Conservation (phyloP, 1,140 invertebrate genomes). For the Heliconius hermathena region DNA sequence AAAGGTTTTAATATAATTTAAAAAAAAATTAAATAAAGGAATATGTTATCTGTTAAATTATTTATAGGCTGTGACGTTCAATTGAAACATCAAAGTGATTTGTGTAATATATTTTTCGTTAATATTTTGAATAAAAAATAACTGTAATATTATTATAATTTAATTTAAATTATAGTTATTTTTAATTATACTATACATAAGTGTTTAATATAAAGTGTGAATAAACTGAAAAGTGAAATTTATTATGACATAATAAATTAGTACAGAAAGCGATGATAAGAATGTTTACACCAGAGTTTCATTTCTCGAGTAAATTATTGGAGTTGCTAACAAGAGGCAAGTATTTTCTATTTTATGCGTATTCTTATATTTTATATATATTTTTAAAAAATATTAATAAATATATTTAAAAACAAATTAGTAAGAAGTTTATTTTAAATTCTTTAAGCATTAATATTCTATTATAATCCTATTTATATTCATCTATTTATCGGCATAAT, state of each 20-base stretch:
- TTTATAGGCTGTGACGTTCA: not conserved
- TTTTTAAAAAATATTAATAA: not conserved
- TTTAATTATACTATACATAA: not conserved
- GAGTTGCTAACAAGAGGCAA: slow-evolving; percentile 72
- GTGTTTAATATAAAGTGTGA: slow-evolving; percentile 2
- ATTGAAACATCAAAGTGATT: not conserved
- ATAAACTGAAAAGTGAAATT: slow-evolving; percentile 42
- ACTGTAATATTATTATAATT: too few species aligned
- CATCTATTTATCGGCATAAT: too few species aligned
- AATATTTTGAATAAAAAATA: too few species aligned
- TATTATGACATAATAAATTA: slow-evolving; percentile 19
- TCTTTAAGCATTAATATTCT: too few species aligned
- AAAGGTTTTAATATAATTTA: not conserved
- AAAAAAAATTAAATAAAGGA: not conserved
- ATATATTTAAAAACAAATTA: too few species aligned
- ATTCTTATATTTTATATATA: not conserved
- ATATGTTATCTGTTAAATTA: not conserved
- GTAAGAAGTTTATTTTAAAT: too few species aligned
- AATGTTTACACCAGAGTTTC: slow-evolving; percentile 72
- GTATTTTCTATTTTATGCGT: slow-evolving; percentile 16
- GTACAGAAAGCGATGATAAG: slow-evolving; percentile 31
- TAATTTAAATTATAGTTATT: not conserved
- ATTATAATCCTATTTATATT: too few species aligned
- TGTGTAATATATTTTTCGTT: not conserved
- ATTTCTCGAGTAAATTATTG: slow-evolving; percentile 75